Base-by-base conservation (phyloP, 64 coral and sea anemone species). In the Orbicella faveolata region DNA sequence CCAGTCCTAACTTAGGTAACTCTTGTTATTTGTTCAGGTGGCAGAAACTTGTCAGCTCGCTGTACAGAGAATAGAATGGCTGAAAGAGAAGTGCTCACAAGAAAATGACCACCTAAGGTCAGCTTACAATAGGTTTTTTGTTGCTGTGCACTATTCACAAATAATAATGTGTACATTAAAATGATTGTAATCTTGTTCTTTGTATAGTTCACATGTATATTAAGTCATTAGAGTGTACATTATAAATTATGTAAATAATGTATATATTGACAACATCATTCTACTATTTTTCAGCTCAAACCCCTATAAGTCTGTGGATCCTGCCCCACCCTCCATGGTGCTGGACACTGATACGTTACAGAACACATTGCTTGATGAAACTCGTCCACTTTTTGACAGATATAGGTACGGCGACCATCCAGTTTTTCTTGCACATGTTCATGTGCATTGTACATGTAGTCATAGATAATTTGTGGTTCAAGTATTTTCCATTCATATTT, bases 1-100 rank as follows among this genome's bases (percentile, higher is more conserved):
- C 13, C 19, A 34, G 4, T 81, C 25, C 25, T 25, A 2, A 14
- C 1, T 55, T 18, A n/a, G 9, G 17, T n/a, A 30, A 21, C 17
- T 57, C 11, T 30, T 23, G 16, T 30, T 51, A 16, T 13, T 20
- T 59, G 79, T 82, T 26, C 62, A 98, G 96, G 94, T 98, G 55
- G 93, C 96, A 59, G 96, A 98, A 84, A 98, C 96, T 8, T 98
- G 96, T 83, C 88, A 98, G 63, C 91, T 98, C 68, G 93, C 96
- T 57, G 26, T 98, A 23, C 62, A 86, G 48, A 98, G 96, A 93
- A 93, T 98, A 92, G 84, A 98, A 83, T 98, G 96, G 96, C 84
- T 98, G 66, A 77, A 93, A 36, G 81, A 89, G 66, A 55, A 70
- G 66, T 35, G 76, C 34, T 75, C 61, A 57, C 52, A 90, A 57